Base-by-base conservation (phyloP, 2,888 invertebrate genomes). In the Alcis repandata region DNA sequence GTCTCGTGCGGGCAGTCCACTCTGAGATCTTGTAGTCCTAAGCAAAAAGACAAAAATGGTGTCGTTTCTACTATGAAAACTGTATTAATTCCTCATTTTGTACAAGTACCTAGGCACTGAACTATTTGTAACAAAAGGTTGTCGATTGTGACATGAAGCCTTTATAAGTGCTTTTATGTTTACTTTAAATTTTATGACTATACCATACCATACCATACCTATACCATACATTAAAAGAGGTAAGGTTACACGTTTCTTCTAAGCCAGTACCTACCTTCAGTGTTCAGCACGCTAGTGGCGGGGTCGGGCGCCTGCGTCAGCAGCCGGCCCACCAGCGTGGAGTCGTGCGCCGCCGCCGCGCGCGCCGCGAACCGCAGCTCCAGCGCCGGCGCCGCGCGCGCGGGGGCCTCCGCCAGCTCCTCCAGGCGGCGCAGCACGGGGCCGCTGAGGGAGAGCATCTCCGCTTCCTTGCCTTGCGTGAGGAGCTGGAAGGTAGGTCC, bases 381-480 rank as follows among this genome's bases (percentile, higher is more conserved):
- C 59, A 85, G 79, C 11, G 81, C 80, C 1, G 89, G 86, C 0
- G 86, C 73, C 56, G 82, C 71, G 72, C 82, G 38, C 0, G 91
- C 83, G 70, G 92, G 94, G 36, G 94, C 90, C 75, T 95, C 95
- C 17, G 94, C 82, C 89, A 96, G 72, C 67, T 91, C 91, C 77
- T 96, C 95, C 69, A 97, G 90, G 51, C 96, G 95, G 8, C 94
- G 95, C 3, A 96, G 86, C 3, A 96, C 94, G 0, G 95, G 93
- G 19, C 94, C 94, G 59, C 95, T 94, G 60, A 96, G 95, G 15
- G 95, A 95, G 0, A 97, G 90, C 33, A 97, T 93, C 88, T 97
- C 97, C 17, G 96, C 95, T 74, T 96, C 95, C 0, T 95, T 95
- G 0, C 95, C 96, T 75, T 95, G 94, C 0, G 94, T 86, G 17